A percentile compares a stretch with the other conserved stretches of the same genome.
phyloP scores from a whole-genome alignment of 2,113 vertebrate genomes.

The Rhinolophus sinicus region DNA sequence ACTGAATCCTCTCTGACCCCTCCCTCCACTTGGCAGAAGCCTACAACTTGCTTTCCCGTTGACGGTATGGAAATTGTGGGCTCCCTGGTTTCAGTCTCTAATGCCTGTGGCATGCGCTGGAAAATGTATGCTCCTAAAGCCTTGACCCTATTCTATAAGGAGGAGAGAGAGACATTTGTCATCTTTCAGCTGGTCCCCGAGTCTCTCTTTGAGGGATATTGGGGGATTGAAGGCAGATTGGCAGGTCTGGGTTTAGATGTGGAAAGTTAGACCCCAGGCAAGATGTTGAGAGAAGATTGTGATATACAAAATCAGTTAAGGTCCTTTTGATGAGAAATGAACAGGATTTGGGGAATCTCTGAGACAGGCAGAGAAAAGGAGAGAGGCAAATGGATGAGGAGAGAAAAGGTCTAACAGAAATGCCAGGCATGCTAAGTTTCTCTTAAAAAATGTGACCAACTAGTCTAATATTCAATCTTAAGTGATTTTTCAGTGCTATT shows the following conservation, averaged over 20 bases:
- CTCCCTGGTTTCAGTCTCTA: not conserved
- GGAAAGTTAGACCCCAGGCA: not conserved
- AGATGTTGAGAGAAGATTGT: not conserved
- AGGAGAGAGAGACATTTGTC: not conserved
- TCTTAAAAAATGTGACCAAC: not conserved
- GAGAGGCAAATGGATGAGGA: not conserved
- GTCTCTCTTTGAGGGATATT: not conserved
- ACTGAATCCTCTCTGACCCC: not conserved
- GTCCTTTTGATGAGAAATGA: not conserved
- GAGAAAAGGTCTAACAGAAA: not conserved
- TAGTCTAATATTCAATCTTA: not conserved
- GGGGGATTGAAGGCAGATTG: not conserved
- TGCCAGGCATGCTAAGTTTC: not conserved
- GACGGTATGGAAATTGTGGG: not conserved
- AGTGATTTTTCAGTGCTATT: not conserved
- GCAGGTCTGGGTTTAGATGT: not conserved
- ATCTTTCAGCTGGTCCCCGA: not conserved
- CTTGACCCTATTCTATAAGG: not conserved
- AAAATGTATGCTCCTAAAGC: not conserved
- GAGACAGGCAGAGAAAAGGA: not conserved
- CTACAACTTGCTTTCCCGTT: not conserved
- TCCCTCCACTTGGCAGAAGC: not conserved
- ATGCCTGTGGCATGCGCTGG: not conserved
- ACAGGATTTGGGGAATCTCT: not conserved
- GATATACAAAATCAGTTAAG: not conserved